Conservation (phyloP, 1,140 invertebrate species). For the Mamestra configurata region DNA sequence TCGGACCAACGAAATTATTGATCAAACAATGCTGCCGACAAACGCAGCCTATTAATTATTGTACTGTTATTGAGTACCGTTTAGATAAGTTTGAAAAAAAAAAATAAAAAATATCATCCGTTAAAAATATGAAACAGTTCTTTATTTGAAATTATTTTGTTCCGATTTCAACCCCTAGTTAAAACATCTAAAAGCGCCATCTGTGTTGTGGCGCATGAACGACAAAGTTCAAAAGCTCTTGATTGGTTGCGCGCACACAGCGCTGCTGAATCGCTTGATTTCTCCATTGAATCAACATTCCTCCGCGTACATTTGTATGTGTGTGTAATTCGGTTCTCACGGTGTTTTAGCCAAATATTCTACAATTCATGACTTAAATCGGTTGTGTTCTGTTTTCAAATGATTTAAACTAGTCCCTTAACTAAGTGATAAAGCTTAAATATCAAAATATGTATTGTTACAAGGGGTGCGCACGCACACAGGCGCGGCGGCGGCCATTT, state of each 20-base stretch:
- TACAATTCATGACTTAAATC: constrained; percentile 74
- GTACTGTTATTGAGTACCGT: background rate
- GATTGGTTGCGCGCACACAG: constrained; percentile 69
- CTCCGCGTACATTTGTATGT: constrained; percentile 82
- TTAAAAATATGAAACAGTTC: background rate
- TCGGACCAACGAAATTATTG: constrained; percentile 53
- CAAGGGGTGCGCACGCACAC: constrained; percentile 82
- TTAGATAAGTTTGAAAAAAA: background rate
- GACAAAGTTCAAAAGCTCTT: constrained; percentile 78
- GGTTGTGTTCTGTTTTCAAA: constrained; percentile 58
- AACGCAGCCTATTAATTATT: background rate
- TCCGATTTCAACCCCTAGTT: constrained; percentile 19
- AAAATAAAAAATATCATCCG: background rate
- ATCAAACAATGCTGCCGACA: constrained; percentile 59
- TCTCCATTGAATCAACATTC: constrained; percentile 87
- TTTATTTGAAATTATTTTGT: background rate
- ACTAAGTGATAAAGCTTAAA: constrained; percentile 51
- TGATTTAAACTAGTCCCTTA: constrained; percentile 53
- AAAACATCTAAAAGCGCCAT: constrained; percentile 67
- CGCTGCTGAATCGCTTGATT: constrained; percentile 84
- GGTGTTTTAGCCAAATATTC: constrained; percentile 59
- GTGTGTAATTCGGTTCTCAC: constrained; percentile 82
- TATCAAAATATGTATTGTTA: constrained; percentile 60
- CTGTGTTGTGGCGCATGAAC: constrained; percentile 66
- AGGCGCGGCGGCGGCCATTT: constrained; percentile 78